phyloP scores from a whole-genome alignment of 2,113 vertebrate species.

The Gallinago undulata region DNA sequence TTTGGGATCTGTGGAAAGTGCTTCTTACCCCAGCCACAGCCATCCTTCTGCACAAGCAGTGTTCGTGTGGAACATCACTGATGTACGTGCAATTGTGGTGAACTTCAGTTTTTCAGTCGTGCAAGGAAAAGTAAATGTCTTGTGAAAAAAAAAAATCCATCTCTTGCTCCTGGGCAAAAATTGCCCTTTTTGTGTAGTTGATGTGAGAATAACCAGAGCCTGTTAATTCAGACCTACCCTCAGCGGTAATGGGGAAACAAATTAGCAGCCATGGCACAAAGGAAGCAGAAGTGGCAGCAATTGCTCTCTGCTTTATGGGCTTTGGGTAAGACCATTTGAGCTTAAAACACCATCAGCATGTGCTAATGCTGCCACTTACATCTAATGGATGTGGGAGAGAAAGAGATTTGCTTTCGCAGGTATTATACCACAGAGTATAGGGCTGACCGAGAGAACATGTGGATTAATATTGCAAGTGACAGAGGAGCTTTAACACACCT shows the following conservation, averaged over 20 bases:
- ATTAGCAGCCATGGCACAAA: not conserved
- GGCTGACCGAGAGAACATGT: not conserved
- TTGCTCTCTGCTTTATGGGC: not conserved
- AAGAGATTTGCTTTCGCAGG: not conserved
- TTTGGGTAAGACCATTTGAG: not conserved
- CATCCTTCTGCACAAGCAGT: not conserved
- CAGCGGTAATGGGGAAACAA: not conserved
- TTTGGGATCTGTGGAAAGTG: not conserved
- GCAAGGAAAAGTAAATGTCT: not conserved
- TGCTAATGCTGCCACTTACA: not conserved
- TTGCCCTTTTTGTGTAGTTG: not conserved
- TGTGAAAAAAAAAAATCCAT: not conserved
- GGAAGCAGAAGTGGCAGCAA: not conserved
- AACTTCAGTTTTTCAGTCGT: not conserved
- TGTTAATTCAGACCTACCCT: not conserved
- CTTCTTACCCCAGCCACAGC: not conserved
- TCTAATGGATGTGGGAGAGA: not conserved
- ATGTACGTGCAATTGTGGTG: accelerated
- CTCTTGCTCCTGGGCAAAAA: not conserved
- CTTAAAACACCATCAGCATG: not conserved
- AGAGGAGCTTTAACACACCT: not conserved
- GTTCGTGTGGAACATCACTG: not conserved
- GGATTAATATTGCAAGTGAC: not conserved
- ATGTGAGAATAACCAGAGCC: not conserved
- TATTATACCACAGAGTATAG: not conserved